phyloP scores from a whole-genome alignment of 2,113 vertebrate genomes.

The Lepidiolamprologus cunningtoni region DNA sequence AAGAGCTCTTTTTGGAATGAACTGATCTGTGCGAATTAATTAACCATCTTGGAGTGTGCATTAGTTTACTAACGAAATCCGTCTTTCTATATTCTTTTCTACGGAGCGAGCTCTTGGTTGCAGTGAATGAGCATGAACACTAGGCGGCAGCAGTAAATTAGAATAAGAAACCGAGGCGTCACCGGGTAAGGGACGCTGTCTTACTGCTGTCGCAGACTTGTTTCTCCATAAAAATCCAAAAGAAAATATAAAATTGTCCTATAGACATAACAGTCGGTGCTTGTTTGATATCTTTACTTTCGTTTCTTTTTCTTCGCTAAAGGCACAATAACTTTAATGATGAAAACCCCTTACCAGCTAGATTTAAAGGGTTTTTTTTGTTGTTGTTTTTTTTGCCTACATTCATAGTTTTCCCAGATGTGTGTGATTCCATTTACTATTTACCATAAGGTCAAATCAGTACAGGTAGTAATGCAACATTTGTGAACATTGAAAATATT shows the following conservation, averaged over 20 bases:
- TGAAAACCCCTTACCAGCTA: neutral
- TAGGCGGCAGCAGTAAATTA: constrained; percentile 49
- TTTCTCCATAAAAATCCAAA: neutral
- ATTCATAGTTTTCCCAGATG: neutral
- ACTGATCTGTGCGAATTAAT: neutral
- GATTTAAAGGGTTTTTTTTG: rapidly evolving
- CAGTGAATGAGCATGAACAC: constrained; percentile 3
- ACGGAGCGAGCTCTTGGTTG: neutral
- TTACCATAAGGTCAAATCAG: neutral
- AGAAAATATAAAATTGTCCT: neutral
- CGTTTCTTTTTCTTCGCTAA: neutral
- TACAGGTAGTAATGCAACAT: neutral
- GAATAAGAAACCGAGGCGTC: neutral
- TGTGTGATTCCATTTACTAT: neutral
- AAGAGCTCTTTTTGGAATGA: neutral
- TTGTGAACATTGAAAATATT: neutral
- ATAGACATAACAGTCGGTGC: neutral
- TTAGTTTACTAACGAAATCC: neutral
- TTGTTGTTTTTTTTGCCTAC: neutral
- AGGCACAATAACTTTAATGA: neutral
- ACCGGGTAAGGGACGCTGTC: neutral
- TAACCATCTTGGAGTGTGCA: neutral
- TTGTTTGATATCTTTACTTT: neutral
- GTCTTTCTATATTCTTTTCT: too few relatives aligned
- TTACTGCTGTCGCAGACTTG: neutral